Conservation (phyloP, 2,888 invertebrate genomes). For the Litoditis marina region DNA sequence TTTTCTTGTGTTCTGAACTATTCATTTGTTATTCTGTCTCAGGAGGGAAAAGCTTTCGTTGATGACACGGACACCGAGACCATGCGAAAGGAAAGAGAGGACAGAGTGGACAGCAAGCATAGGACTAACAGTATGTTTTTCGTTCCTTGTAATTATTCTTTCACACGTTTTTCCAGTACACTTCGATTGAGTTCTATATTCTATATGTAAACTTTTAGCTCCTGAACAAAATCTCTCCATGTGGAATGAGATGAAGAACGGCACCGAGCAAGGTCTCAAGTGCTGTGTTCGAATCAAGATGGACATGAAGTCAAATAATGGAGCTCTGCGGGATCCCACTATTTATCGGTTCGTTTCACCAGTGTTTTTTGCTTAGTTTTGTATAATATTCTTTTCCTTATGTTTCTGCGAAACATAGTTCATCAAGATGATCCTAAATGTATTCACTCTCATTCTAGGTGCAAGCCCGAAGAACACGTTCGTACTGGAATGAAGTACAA, state of each 20-base stretch:
- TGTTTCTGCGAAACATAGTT: too few species aligned
- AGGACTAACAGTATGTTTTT: slow-evolving; percentile 36
- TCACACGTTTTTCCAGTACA: too few species aligned
- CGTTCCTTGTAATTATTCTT: too few species aligned
- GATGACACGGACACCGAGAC: slow-evolving; percentile 90
- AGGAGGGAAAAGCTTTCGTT: slow-evolving; percentile 81
- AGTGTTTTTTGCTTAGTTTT: too few species aligned
- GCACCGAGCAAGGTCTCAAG: slow-evolving; percentile 75
- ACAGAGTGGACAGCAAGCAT: slow-evolving; percentile 74
- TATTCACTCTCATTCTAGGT: slow-evolving; percentile 64
- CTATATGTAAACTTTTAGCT: slow-evolving; percentile 66
- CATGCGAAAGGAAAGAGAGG: slow-evolving; percentile 92
- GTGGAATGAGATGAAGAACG: slow-evolving; percentile 93
- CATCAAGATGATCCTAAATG: neutral
- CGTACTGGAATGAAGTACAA: slow-evolving; percentile 90
- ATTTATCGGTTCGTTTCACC: slow-evolving; percentile 72
- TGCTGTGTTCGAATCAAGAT: slow-evolving; percentile 96
- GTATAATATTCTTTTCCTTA: too few species aligned
- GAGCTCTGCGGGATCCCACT: slow-evolving; percentile 94
- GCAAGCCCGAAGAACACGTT: slow-evolving; percentile 91
- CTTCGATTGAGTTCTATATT: too few species aligned
- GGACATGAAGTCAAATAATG: slow-evolving; percentile 91
- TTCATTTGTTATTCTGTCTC: neutral
- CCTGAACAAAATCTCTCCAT: slow-evolving; percentile 79
- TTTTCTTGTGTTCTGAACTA: neutral